Evolutionary conservation across 1,140 invertebrate genomes (phyloP).

Genomic region (Rhyzopertha dominica): DNA sequence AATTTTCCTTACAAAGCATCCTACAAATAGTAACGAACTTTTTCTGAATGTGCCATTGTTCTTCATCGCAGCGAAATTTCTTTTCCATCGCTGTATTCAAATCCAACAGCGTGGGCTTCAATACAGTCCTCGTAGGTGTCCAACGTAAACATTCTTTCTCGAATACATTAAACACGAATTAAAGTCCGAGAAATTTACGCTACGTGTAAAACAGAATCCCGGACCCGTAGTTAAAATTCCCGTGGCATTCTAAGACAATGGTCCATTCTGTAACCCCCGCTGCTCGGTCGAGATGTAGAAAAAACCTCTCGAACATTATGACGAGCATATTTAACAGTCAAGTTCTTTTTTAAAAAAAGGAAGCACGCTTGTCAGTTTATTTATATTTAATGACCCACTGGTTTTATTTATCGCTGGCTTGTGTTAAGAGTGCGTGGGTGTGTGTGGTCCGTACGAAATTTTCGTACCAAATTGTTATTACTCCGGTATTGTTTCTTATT

Average conservation of each 20-base stretch:
- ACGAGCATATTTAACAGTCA: constrained; percentile 20
- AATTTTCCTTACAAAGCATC: too few relatives aligned
- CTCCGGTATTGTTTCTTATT: too few relatives aligned
- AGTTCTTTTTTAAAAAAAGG: constrained; percentile 21
- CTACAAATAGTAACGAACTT: too few relatives aligned
- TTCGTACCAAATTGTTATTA: too few relatives aligned
- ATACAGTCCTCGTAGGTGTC: too few relatives aligned
- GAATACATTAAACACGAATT: constrained; percentile 12
- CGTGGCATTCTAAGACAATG: constrained; percentile 20
- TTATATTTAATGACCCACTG: constrained; percentile 19
- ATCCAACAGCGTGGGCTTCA: too few relatives aligned
- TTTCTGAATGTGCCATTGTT: too few relatives aligned
- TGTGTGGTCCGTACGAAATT: constrained; percentile 7
- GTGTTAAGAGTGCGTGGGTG: constrained; percentile 16
- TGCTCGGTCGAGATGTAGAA: constrained; percentile 18
- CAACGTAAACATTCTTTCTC: constrained; percentile 9
- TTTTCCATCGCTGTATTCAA: too few relatives aligned
- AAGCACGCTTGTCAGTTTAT: constrained; percentile 19
- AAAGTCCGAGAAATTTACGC: constrained; percentile 17
- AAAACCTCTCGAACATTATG: constrained; percentile 18
- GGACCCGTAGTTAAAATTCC: constrained; percentile 9
- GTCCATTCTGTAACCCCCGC: constrained; percentile 14
- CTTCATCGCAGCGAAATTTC: too few relatives aligned
- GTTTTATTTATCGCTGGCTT: constrained; percentile 22
- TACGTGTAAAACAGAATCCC: constrained; percentile 11